Evolutionary conservation across 2,888 invertebrate genomes (phyloP).

Genomic region (Epistrophe eligans): DNA sequence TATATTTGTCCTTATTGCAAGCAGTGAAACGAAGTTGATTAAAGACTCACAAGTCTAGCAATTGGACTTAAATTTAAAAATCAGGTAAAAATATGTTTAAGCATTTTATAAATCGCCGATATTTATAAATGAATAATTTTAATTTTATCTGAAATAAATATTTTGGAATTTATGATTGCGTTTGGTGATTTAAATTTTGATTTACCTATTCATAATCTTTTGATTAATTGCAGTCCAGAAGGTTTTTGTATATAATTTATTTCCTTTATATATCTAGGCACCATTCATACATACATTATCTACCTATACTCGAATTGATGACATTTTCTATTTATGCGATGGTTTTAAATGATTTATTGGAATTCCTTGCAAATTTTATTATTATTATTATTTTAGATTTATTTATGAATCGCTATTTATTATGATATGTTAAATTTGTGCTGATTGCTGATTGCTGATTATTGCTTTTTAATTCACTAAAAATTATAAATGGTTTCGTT

Average conservation of each 20-base stretch:
- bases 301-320: neutral
- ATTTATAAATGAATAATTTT: conserved; percentile 16
- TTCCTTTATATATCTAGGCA: neutral
- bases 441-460: neutral
- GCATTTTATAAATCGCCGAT: conserved; percentile 1
- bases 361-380: conserved; percentile 20
- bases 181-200: conserved; percentile 59
- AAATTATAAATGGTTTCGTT: no score
- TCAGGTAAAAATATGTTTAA: neutral
- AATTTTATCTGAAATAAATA: conserved; percentile 14
- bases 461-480: conserved; percentile 15
- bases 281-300: conserved; percentile 18
- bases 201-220: conserved; percentile 68
- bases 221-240: conserved; percentile 66
- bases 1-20: neutral
- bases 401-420: neutral
- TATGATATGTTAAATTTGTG: neutral
- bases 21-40: neutral
- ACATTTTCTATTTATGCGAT: conserved; percentile 49
- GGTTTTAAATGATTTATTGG: conserved; percentile 22
- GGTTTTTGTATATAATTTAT: conserved; percentile 10
- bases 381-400: neutral
- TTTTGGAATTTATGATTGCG: conserved; percentile 29
- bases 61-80: neutral
- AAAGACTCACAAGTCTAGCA: neutral